These are phyloP conservation scores for Gallinago solitaria DNA, from an alignment of 2,797 vertebrate genomes.

Conservation along the genomic window DNA sequence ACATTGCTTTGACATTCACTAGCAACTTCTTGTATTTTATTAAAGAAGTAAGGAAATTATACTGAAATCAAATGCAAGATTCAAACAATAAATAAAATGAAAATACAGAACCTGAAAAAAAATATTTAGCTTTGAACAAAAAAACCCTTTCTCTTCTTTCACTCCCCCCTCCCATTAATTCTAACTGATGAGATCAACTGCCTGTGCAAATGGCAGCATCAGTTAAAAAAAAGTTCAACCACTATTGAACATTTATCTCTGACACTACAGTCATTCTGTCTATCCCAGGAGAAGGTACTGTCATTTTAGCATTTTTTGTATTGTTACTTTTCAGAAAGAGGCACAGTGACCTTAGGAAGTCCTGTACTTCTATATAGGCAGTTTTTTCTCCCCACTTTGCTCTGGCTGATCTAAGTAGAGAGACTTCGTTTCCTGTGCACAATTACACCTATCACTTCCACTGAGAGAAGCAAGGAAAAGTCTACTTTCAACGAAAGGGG, in stretches of 20 bases:
- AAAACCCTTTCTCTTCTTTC: not conserved
- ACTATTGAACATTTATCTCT: not conserved
- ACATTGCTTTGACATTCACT: conserved; percentile 60
- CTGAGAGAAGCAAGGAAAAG: not conserved
- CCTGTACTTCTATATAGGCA: not conserved
- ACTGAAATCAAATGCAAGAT: conserved; percentile 48
- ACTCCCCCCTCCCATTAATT: not conserved
- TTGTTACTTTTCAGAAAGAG: not conserved
- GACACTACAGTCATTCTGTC: not conserved
- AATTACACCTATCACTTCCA: not conserved
- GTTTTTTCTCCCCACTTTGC: not conserved
- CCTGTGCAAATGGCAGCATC: not conserved
- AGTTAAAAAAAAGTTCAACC: not conserved
- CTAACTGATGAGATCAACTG: not conserved
- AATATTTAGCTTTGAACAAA: not conserved
- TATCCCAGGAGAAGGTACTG: not conserved
- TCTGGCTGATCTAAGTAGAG: not conserved
- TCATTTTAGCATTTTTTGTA: not conserved
- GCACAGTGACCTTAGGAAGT: not conserved
- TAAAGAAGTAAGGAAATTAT: conserved; percentile 61
- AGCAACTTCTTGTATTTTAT: conserved; percentile 67
- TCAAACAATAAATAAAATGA: conserved; percentile 58
- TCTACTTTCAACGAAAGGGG: not conserved
- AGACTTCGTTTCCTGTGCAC: not conserved
- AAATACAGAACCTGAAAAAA: conserved; percentile 4